Percentiles rank a stretch among this genome's conserved stretches.
These are phyloP conservation scores for Tachina fera DNA, from an alignment of 2,888 invertebrate species.

Conservation along the genomic window DNA sequence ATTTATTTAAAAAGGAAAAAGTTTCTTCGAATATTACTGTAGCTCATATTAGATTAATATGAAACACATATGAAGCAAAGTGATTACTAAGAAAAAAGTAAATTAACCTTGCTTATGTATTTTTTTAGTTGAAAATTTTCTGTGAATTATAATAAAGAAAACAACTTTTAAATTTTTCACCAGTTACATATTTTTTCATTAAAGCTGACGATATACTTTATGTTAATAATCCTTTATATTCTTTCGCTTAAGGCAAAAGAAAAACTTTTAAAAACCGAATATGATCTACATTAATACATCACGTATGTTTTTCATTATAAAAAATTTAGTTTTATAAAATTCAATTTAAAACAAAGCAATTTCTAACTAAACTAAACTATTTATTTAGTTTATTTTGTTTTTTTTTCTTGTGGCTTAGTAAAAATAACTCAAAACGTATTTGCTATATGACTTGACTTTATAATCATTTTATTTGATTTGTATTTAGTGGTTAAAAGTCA, in stretches of 20 bases:
- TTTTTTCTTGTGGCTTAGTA: no score
- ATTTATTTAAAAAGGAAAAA: no score
- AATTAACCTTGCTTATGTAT: no score
- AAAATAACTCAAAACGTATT: constrained; percentile 2
- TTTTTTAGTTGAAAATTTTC: no score
- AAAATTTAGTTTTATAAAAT: constrained; percentile 3
- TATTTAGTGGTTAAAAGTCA: constrained; percentile 2
- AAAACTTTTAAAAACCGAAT: background rate
- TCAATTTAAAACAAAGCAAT: background rate
- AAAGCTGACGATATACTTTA: background rate
- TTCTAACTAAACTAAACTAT: background rate
- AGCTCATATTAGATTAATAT: no score
- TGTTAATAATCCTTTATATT: background rate
- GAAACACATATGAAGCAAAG: no score
- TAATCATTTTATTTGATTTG: background rate
- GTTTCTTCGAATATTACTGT: no score
- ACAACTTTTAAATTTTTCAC: no score
- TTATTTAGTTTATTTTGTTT: no score
- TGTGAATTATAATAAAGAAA: no score
- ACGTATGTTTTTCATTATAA: constrained; percentile 50
- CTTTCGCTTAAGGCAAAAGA: background rate
- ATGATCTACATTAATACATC: constrained; percentile 21
- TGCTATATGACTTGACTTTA: constrained; percentile 17
- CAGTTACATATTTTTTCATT: background rate
- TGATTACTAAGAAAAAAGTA: no score